phyloP scores from a whole-genome alignment of 2,113 vertebrate species.

The Mormyrus iriodes region DNA sequence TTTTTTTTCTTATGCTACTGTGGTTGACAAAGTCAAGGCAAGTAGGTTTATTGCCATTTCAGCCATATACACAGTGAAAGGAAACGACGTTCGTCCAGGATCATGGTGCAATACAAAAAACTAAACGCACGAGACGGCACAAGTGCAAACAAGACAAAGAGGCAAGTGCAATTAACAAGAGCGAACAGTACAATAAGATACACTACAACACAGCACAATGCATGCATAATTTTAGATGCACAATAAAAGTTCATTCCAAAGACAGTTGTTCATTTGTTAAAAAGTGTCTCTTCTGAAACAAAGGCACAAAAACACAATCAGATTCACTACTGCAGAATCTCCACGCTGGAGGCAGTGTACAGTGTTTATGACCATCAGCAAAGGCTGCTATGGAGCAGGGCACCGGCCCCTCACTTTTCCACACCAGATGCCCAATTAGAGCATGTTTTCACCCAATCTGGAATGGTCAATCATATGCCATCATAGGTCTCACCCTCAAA shows the following conservation, averaged over 20 bases:
- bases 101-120: too few relatives aligned
- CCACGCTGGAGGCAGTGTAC: background rate
- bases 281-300: background rate
- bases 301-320: background rate
- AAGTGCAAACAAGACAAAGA: too few relatives aligned
- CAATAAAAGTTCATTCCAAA: background rate
- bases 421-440: slow-evolving; percentile 3
- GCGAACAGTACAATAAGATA: too few relatives aligned
- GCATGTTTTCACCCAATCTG: background rate
- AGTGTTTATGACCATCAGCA: background rate
- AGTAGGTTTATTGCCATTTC: too few relatives aligned
- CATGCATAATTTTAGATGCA: too few relatives aligned
- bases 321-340: background rate
- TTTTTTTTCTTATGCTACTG: background rate
- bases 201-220: too few relatives aligned
- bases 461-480: background rate
- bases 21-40: background rate
- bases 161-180: too few relatives aligned
- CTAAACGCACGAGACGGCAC: too few relatives aligned
- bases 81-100: too few relatives aligned
- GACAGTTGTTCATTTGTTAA: background rate
- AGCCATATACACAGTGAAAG: too few relatives aligned
- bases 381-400: background rate
- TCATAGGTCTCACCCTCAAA: background rate
- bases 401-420: slow-evolving; percentile 4